These are phyloP conservation scores for Lutjanus argentimaculatus DNA, from an alignment of 2,797 vertebrate species.

Conservation along the genomic window DNA sequence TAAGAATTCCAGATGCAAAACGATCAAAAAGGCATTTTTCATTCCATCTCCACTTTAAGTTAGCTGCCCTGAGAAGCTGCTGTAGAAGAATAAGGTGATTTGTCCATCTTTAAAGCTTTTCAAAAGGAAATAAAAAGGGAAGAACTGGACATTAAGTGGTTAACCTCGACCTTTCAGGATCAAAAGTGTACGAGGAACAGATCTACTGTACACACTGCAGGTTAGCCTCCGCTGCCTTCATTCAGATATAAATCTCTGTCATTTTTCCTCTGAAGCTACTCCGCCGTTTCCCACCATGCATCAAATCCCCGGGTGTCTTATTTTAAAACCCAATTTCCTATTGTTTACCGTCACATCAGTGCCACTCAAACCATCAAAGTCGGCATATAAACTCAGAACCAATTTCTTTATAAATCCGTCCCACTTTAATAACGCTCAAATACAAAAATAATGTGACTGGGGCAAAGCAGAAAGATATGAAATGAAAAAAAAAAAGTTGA, in stretches of 20 bases:
- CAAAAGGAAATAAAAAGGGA: background rate
- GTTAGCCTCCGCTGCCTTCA: conserved; percentile 21
- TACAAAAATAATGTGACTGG: conserved; percentile 51
- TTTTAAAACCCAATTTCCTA: conserved; percentile 69
- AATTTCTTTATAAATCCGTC: conserved; percentile 58
- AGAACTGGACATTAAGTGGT: background rate
- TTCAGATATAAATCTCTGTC: conserved; percentile 40
- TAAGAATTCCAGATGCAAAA: too few relatives aligned
- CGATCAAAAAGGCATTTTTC: too few relatives aligned
- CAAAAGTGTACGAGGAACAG: background rate
- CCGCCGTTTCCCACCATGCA: conserved; percentile 22
- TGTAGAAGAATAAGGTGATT: background rate
- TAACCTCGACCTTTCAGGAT: background rate
- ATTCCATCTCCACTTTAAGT: background rate
- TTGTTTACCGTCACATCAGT: conserved; percentile 65
- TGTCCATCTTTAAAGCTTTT: background rate
- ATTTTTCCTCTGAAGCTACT: conserved; percentile 13
- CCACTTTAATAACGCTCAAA: conserved; percentile 64
- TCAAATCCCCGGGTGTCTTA: conserved; percentile 54
- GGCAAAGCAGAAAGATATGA: conserved; percentile 41
- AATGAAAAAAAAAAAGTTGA: conserved; percentile 12
- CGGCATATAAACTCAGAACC: conserved; percentile 51
- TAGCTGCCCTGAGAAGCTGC: background rate
- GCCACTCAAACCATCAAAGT: conserved; percentile 56
- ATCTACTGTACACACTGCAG: background rate